Evolutionary conservation across 2,888 invertebrate genomes (phyloP).

Genomic region (Xestia xanthographa): DNA sequence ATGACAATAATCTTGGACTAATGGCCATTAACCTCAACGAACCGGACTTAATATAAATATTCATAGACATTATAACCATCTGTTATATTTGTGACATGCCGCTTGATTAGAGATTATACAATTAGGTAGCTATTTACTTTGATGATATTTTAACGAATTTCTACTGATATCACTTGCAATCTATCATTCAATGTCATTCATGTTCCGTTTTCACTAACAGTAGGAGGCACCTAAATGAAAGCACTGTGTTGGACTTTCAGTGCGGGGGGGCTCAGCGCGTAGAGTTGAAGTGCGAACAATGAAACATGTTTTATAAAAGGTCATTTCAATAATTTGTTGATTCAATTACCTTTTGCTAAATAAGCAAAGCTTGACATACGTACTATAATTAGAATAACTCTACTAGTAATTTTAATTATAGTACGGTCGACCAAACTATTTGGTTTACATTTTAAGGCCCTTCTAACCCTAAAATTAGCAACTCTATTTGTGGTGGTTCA

Average conservation of each 20-base stretch:
- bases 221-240: not conserved
- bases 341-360: too few species aligned
- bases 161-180: not conserved
- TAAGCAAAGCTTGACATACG: too few species aligned
- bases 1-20: slow-evolving; percentile 16
- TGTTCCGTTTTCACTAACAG: not conserved
- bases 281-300: not conserved
- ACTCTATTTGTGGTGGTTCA: too few species aligned
- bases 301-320: not conserved
- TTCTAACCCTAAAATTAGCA: too few species aligned
- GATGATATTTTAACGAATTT: not conserved
- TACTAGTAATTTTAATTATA: too few species aligned
- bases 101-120: slow-evolving; percentile 27
- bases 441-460: too few species aligned
- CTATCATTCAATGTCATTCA: not conserved
- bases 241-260: not conserved
- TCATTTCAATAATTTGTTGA: too few species aligned
- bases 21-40: slow-evolving; percentile 39
- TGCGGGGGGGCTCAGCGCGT: not conserved
- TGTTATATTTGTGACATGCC: slow-evolving; percentile 9
- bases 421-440: too few species aligned
- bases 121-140: slow-evolving; percentile 11
- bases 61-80: slow-evolving; percentile 34
- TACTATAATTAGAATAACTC: too few species aligned
- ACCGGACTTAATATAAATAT: slow-evolving; percentile 46